These are phyloP conservation scores for Cinclus mexicanus DNA, from an alignment of 2,113 vertebrate genomes.

Conservation along the genomic window DNA sequence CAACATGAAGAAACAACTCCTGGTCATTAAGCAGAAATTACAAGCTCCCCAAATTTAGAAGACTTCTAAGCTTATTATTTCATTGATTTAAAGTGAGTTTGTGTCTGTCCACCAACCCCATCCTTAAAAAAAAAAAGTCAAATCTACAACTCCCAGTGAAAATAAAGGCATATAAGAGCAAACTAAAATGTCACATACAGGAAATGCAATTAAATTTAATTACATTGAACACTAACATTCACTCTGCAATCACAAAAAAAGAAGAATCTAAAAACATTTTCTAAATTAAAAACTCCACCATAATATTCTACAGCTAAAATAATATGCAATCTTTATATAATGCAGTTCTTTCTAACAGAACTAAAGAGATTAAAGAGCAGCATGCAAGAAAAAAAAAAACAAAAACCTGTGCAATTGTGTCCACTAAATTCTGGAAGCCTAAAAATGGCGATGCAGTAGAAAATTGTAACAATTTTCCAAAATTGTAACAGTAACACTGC, in stretches of 20 bases:
- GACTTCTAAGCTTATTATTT: neutral
- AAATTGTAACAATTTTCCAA: neutral
- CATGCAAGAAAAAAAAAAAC: conserved; percentile 2
- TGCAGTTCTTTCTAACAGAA: conserved; percentile 40
- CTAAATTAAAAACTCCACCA: conserved; percentile 26
- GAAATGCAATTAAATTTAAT: conserved; percentile 71
- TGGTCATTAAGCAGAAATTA: neutral
- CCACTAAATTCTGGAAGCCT: neutral
- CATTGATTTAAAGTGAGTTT: neutral
- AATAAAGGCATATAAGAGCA: conserved; percentile 43
- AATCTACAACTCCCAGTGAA: conserved; percentile 7
- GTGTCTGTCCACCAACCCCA: neutral
- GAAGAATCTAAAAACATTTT: conserved; percentile 43
- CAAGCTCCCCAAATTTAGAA: neutral
- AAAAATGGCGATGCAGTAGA: neutral
- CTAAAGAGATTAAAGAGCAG: neutral
- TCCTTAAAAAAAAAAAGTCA: neutral
- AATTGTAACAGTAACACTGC: neutral
- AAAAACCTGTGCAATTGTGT: neutral
- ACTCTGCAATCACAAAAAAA: conserved; percentile 26
- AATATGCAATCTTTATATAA: conserved; percentile 11
- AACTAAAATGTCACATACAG: conserved; percentile 65
- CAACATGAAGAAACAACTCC: neutral
- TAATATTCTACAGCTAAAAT: conserved; percentile 39
- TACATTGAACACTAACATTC: conserved; percentile 41